Base-by-base conservation (phyloP, 2,113 vertebrate genomes). In the Colaptes auratus region DNA sequence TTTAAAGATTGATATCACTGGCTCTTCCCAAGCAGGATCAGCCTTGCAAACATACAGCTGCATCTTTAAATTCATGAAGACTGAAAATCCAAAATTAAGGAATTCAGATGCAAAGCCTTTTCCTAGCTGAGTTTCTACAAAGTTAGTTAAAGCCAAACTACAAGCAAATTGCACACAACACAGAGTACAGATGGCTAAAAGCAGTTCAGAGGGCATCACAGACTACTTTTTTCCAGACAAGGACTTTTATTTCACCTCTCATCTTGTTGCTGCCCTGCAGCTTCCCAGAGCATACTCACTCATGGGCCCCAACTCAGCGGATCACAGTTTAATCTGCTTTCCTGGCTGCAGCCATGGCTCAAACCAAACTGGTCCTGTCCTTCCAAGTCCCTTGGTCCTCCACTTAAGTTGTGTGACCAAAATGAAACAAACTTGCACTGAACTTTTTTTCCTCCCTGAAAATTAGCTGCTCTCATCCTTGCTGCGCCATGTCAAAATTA, bases 401-500 rank as follows among this genome's bases (percentile, higher is more conserved):
- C 55, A 63, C 2, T 0, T 18, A 93, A 95, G 85, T 94, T 96
- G 89, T n/a, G 50, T 89, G 96, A 96, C 94, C 91, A 93, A 97
- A 98, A 95, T 91, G 96, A 96, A 97, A 95, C 94, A 95, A 98
- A 98, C 97, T 97, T 97, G 95, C 90, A 97, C 97, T 98, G 97
- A 98, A 98, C 97, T 98, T 94, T 92, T 91, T 95, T 67, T 59
- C 28, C 19, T 7, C 52, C 60, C 80, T 89, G 97, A 97, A 97
- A 98, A 97, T 97, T 93, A 97, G 96, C 95, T 14, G 12, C 84
- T 96, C 96, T 97, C 97, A 97, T 98, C 97, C 97, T 98, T 96
- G 95, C 98, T 98, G 98, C 33, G 76, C 98, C 98, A 96, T 98
- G 98, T 98, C 98, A 98, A 98, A 98, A 98, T 98, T 98, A 98